These are phyloP conservation scores for Neria commutata DNA, from an alignment of 2,888 invertebrate species.

Conservation along the genomic window DNA sequence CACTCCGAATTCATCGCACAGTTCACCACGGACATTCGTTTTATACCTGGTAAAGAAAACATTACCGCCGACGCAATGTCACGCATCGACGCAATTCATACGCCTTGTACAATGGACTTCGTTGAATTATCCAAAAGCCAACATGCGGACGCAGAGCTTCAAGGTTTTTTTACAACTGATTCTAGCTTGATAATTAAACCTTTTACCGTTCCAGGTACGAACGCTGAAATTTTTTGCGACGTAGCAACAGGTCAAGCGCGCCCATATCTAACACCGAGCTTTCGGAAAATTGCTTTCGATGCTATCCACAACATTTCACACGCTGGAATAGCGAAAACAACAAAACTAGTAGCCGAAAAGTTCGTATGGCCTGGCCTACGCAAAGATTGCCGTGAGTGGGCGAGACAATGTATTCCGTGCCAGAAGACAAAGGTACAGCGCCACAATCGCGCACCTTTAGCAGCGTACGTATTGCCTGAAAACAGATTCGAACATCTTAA, in stretches of 20 bases:
- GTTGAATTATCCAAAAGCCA: slow-evolving; percentile 5
- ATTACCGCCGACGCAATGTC: too few relatives aligned
- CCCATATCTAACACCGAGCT: slow-evolving; percentile 11
- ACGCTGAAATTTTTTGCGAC: slow-evolving; percentile 4
- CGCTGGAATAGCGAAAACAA: slow-evolving; percentile 1
- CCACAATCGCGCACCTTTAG: too few relatives aligned
- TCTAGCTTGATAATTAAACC: slow-evolving; percentile 10
- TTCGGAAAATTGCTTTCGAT: slow-evolving; percentile 13
- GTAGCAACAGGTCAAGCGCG: slow-evolving; percentile 3
- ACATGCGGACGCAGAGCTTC: neutral
- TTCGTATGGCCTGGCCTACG: slow-evolving; percentile 6
- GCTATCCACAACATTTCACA: slow-evolving; percentile 14
- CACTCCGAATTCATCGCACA: too few relatives aligned
- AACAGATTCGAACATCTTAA: slow-evolving; percentile 11
- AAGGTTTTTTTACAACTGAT: neutral
- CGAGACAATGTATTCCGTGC: slow-evolving; percentile 11
- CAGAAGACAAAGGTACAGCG: slow-evolving; percentile 17
- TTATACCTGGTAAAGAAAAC: too few relatives aligned
- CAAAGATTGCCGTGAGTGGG: slow-evolving; percentile 11
- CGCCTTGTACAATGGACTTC: too few relatives aligned
- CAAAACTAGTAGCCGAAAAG: neutral
- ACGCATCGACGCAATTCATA: too few relatives aligned
- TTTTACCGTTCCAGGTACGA: slow-evolving; percentile 9
- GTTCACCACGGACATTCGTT: too few relatives aligned
- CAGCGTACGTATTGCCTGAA: too few relatives aligned